These are phyloP conservation scores for Amniataba percoides DNA, from an alignment of 2,797 vertebrate genomes.

Conservation along the genomic window DNA sequence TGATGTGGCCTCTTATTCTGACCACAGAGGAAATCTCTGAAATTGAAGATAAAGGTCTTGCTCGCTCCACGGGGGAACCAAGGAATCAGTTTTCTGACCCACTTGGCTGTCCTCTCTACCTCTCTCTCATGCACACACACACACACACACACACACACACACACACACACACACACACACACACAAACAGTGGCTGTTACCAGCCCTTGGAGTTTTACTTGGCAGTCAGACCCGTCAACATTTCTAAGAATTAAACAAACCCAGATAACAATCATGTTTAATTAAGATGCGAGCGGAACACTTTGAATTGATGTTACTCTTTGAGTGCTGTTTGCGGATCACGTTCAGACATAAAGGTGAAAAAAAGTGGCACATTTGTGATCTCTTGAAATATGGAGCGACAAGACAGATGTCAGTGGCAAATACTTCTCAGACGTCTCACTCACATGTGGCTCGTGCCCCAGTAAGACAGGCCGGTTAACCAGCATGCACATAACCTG, in stretches of 20 bases:
- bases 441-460: too few relatives aligned
- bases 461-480: not conserved
- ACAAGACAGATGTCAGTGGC: not conserved
- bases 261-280: slow-evolving; percentile 72
- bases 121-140: slow-evolving; percentile 3
- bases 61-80: slow-evolving; percentile 67
- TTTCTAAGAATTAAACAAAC: slow-evolving; percentile 73
- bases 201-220: slow-evolving; percentile 60
- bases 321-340: slow-evolving; percentile 17
- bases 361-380: not conserved
- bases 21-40: slow-evolving; percentile 78
- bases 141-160: slow-evolving; percentile 2
- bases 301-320: slow-evolving; percentile 48
- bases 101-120: slow-evolving; percentile 68
- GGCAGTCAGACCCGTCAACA: slow-evolving; percentile 57
- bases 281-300: slow-evolving; percentile 63
- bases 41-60: slow-evolving; percentile 77
- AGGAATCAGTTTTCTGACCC: slow-evolving; percentile 77
- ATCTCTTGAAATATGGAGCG: not conserved
- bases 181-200: slow-evolving; percentile 21
- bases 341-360: slow-evolving; percentile 12
- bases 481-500: not conserved
- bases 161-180: slow-evolving; percentile 3
- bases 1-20: slow-evolving; percentile 67
- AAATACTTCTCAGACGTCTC: not conserved